Evolutionary conservation across 2,113 vertebrate genomes (phyloP), one percentile per base, ranked within the genome.

Genomic region (Platysteira castanea): DNA sequence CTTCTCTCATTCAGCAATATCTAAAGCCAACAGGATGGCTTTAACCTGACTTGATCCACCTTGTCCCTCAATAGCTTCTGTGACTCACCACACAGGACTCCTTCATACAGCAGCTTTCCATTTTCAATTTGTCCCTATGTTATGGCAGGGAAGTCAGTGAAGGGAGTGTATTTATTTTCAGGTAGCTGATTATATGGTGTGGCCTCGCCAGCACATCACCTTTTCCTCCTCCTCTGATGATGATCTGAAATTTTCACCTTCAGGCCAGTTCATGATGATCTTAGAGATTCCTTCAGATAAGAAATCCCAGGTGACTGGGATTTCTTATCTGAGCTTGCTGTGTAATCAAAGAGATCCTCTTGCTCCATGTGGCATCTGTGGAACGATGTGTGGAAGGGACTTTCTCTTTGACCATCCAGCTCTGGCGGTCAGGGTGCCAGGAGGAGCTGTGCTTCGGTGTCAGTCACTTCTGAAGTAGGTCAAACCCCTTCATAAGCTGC

Each of bases 1-100:
- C 9, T 68, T 76, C 21, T 35, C 26, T 67, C 14, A 18, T 31
- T 31, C 0, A 0, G 14, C 26, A 35, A 35, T 50, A 59, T 59
- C 21, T 31, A 35, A 67, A 31, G 13, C 26, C 52, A 85, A 11
- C 35, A 20, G 15, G 60, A 57, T 0, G 1, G 16, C 26, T 42
- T 27, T 22, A 42, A 15, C 7, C 4, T 59, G 44, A 17, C 24
- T 67, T 35, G 31, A 57, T 49, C 9, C 30, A 49, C 6, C 2
- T 67, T 35, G 7, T 59, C 14, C 16, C 13, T 59, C 44, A 31
- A 11, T 3, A 50, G 26, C 16, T 59, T 59, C 52, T 67, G 21
- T 0, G 1, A 26, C 9, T 59, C 26, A 11, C 7, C 21, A 24
- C 17, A 31, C 6, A 50, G 26, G 44, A 42, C 31, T 75, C 7